Conservation (phyloP, 2,888 invertebrate genomes). For the Agrypnus murinus region DNA sequence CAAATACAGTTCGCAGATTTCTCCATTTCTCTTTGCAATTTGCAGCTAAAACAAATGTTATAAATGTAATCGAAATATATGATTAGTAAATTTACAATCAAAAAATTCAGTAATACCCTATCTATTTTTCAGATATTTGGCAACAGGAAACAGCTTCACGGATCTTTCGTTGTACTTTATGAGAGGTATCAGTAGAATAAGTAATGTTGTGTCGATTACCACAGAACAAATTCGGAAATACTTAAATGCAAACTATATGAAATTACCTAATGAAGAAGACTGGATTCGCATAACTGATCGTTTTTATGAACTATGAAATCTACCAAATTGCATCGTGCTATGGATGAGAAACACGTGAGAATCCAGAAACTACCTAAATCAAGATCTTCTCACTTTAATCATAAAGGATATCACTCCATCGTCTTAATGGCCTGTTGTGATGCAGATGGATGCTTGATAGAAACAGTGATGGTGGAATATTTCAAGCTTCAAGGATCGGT, state of each 20-base stretch:
- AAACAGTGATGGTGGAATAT: slow-evolving; percentile 63
- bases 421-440: slow-evolving; percentile 61
- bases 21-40: slow-evolving; percentile 54
- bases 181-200: slow-evolving; percentile 55
- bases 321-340: too few relatives aligned
- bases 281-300: slow-evolving; percentile 57
- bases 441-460: slow-evolving; percentile 61
- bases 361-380: slow-evolving; percentile 59
- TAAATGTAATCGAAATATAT: too few relatives aligned
- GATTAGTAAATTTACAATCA: too few relatives aligned
- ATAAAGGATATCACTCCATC: slow-evolving; percentile 60
- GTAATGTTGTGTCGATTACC: slow-evolving; percentile 54
- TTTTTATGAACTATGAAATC: slow-evolving; percentile 59
- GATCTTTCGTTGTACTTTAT: slow-evolving; percentile 55
- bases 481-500: slow-evolving; percentile 53
- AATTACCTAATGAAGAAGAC: slow-evolving; percentile 51
- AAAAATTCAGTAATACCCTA: too few relatives aligned
- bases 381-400: slow-evolving; percentile 59
- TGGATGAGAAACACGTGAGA: slow-evolving; percentile 60
- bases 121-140: slow-evolving; percentile 58
- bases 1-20: slow-evolving; percentile 33
- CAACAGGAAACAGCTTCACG: slow-evolving; percentile 54
- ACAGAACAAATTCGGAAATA: slow-evolving; percentile 53
- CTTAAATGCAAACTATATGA: slow-evolving; percentile 52
- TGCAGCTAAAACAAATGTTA: slow-evolving; percentile 46